phyloP scores from a whole-genome alignment of 2,113 vertebrate species.

The Pseudois nayaur region DNA sequence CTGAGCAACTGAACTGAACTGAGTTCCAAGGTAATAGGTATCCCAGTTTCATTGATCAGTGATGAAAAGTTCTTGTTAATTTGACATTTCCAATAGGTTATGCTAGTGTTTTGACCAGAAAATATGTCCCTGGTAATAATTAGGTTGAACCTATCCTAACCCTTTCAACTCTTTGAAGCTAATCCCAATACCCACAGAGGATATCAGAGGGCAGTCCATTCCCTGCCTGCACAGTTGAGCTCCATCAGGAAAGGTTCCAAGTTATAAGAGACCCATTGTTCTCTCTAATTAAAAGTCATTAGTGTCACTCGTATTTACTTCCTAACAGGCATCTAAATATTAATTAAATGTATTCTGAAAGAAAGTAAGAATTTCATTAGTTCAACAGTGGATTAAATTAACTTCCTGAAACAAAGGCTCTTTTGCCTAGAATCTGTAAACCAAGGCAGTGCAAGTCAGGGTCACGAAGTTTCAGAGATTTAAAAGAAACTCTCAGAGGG shows the following conservation, averaged over 20 bases:
- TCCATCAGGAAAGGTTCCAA: not conserved
- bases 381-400: not conserved
- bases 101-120: not conserved
- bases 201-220: not conserved
- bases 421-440: not conserved
- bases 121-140: not conserved
- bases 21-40: not conserved
- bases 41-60: not conserved
- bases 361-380: not conserved
- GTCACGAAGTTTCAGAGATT: not conserved
- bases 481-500: not conserved
- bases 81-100: not conserved
- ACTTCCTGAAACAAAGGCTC: not conserved
- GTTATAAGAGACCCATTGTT: not conserved
- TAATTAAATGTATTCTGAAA: slow-evolving; percentile 39
- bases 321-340: not conserved
- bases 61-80: not conserved
- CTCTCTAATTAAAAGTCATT: not conserved
- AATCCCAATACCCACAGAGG: not conserved
- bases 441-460: not conserved
- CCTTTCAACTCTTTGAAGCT: not conserved
- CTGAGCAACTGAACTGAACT: not conserved
- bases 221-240: not conserved
- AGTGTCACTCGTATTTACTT: not conserved
- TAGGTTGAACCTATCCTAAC: not conserved